Evolutionary conservation across 1,140 invertebrate genomes (phyloP).

Genomic region (Nomia melanderi): DNA sequence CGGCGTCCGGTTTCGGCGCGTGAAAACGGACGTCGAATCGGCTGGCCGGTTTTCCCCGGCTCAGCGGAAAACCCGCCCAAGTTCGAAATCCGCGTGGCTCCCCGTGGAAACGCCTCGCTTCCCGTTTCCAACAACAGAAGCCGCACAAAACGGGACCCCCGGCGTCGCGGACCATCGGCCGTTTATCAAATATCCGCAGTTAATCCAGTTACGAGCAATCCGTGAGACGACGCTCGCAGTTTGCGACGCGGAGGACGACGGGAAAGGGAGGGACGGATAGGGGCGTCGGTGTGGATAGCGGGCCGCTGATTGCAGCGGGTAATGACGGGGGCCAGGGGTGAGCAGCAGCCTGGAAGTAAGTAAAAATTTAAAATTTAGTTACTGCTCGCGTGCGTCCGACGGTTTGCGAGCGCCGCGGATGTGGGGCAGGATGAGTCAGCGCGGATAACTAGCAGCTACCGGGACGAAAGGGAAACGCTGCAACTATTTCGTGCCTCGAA

Average conservation of each 20-base stretch:
- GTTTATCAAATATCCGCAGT: constrained; percentile 78
- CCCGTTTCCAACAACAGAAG: constrained; percentile 27
- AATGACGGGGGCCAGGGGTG: constrained; percentile 79
- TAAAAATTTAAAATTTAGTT: constrained; percentile 83
- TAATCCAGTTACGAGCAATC: constrained; percentile 78
- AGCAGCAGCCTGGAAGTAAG: constrained; percentile 82
- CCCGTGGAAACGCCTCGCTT: not conserved
- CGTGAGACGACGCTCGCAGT: constrained; percentile 58
- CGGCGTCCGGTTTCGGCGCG: too few relatives aligned
- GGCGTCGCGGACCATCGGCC: constrained; percentile 57
- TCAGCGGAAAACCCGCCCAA: constrained; percentile 17
- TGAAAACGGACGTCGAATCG: too few relatives aligned
- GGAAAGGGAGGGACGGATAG: constrained; percentile 53
- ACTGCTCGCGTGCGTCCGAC: constrained; percentile 73
- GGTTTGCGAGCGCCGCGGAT: constrained; percentile 61
- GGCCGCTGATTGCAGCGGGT: constrained; percentile 80
- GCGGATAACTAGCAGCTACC: constrained; percentile 13
- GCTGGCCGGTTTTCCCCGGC: not conserved
- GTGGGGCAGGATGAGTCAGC: constrained; percentile 76
- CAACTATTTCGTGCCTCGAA: too few relatives aligned
- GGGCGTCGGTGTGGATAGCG: constrained; percentile 53
- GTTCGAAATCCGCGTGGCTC: not conserved
- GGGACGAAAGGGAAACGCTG: constrained; percentile 9
- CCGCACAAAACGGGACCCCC: constrained; percentile 18
- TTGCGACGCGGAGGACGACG: constrained; percentile 67